These are phyloP conservation scores for Mormyrus proboscirostris DNA, from an alignment of 2,797 vertebrate genomes.

Conservation along the genomic window DNA sequence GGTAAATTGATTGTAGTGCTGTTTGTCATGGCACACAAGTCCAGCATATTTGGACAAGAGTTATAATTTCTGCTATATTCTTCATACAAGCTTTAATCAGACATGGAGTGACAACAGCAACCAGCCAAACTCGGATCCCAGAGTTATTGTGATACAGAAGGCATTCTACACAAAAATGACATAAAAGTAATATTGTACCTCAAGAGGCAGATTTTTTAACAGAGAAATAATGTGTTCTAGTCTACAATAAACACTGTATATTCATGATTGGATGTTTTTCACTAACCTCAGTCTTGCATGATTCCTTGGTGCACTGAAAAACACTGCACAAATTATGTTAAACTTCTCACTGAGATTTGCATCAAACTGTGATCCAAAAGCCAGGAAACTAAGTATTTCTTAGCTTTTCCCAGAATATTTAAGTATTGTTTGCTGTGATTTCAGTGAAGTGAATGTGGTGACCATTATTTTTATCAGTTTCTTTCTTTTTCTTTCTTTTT, in stretches of 20 bases:
- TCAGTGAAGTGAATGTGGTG: not conserved
- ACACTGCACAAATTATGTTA: not conserved
- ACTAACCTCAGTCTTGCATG: not conserved
- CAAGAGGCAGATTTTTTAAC: not conserved
- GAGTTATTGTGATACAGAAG: not conserved
- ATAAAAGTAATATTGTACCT: not conserved
- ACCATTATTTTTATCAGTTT: not conserved
- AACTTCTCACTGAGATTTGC: not conserved
- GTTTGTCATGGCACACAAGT: not conserved
- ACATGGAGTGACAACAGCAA: not conserved
- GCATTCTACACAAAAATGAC: not conserved
- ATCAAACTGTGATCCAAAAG: not conserved
- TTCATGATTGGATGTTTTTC: not conserved
- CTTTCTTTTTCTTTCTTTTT: not conserved
- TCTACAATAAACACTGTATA: not conserved
- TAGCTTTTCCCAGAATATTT: not conserved
- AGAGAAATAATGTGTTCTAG: not conserved
- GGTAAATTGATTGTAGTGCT: not conserved
- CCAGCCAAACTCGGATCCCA: not conserved
- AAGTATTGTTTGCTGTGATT: not conserved
- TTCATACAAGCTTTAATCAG: not conserved
- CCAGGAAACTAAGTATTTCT: not conserved
- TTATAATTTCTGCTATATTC: not conserved
- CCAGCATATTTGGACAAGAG: not conserved
- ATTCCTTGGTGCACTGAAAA: not conserved